Evolutionary conservation across 2,888 invertebrate species (phyloP), one percentile per base, ranked within the genome.

Genomic region (Diachrysia chrysitis): DNA sequence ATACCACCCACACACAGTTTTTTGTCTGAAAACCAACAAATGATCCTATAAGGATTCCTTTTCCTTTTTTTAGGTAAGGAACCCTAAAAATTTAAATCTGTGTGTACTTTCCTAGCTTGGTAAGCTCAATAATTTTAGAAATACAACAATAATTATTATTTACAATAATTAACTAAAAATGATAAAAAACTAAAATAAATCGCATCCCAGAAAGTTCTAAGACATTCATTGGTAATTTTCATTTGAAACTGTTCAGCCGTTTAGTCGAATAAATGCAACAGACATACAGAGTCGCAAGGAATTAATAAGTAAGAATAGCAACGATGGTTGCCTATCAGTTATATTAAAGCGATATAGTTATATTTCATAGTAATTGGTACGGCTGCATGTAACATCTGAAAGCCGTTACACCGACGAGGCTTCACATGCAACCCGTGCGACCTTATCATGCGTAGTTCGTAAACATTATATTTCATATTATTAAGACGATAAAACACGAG

Each of bases 291-390:
- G 16, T 42, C n/a, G 0, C 16, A 42, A 42, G 6, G 1, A 42
- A 42, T n/a, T 6, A 42, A 42, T n/a, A n/a, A n/a, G n/a, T 42
- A n/a, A n/a, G 42, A 14, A 16, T 37, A 14, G 14, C n/a, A 42
- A n/a, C n/a, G n/a, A 42, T n/a, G 42, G 42, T n/a, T 42, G 3
- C 14, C 16, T n/a, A 42, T 42, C 16, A 37, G 14, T 37, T 16
- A 42, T 42, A 42, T 42, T 42, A 42, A 42, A 14, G 14, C 37
- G 37, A 37, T 37, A 37, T 42, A n/a, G n/a, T 42, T 42, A 4
- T 42, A 51, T 51, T 21, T 51, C 9, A 19, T 21, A 51, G 48
- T 42, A 51, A 51, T 32, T 63, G 32, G 53, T 62, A 25, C 16
- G 37, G 42, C 10, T 51, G 48, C 48, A 21, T 21, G 48, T 51